Conservation (phyloP, 2,888 invertebrate species). For the Tiliacea citrago region DNA sequence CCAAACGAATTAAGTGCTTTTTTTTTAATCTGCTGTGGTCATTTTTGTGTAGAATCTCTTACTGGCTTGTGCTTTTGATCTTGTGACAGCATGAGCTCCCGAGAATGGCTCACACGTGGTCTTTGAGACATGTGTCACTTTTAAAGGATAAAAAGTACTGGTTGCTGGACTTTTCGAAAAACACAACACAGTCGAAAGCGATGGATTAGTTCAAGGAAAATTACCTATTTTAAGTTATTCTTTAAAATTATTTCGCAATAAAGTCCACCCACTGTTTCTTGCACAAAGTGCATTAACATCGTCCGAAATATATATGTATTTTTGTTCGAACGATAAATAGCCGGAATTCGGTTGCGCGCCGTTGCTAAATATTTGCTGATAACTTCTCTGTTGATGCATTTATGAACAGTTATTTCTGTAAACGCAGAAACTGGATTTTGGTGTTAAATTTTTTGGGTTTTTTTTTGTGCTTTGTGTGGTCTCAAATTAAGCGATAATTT, state of each 20-base stretch:
- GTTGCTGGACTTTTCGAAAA: background rate
- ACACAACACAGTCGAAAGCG: background rate
- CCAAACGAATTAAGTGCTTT: background rate
- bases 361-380: conserved; percentile 76
- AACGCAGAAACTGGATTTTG: conserved; percentile 22
- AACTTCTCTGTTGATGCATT: conserved; percentile 69
- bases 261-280: conserved; percentile 55
- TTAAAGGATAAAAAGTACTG: background rate
- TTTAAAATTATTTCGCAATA: background rate
- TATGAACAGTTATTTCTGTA: conserved; percentile 67
- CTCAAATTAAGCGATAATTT: background rate
- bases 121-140: background rate
- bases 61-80: too few relatives aligned
- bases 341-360: conserved; percentile 77
- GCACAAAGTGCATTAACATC: conserved; percentile 83
- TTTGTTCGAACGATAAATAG: conserved; percentile 80
- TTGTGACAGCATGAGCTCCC: too few relatives aligned
- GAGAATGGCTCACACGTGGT: too few relatives aligned
- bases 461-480: background rate
- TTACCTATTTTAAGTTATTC: background rate
- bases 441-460: conserved; percentile 3
- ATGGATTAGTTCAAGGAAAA: background rate
- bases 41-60: too few relatives aligned
- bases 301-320: conserved; percentile 82
- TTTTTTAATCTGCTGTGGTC: background rate